Conservation (phyloP, 1,140 invertebrate genomes). For the Lethrus apterus region DNA sequence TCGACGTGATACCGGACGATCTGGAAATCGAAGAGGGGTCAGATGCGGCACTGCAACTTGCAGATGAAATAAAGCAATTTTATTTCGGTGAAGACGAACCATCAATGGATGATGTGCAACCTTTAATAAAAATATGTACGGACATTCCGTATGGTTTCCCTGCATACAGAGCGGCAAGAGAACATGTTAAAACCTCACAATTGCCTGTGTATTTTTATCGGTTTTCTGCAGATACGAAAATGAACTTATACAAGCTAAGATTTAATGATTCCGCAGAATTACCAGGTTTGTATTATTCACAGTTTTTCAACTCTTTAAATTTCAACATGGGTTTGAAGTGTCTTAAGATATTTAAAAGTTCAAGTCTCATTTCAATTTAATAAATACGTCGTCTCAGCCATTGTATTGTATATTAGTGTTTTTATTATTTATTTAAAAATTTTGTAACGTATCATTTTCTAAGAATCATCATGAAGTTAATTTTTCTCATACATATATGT, state of each 20-base stretch:
- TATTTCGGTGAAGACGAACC: not conserved
- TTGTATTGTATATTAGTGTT: too few relatives aligned
- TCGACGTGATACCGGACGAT: not conserved
- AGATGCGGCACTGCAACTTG: not conserved
- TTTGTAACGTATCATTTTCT: too few relatives aligned
- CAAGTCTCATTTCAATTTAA: too few relatives aligned
- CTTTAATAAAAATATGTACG: not conserved
- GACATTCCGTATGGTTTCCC: not conserved
- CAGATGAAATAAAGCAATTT: not conserved
- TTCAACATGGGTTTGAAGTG: too few relatives aligned
- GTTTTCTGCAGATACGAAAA: conserved; percentile 1
- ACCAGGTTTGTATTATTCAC: too few relatives aligned
- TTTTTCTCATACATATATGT: too few relatives aligned
- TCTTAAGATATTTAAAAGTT: too few relatives aligned
- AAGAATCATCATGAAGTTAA: too few relatives aligned
- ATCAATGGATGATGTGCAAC: not conserved
- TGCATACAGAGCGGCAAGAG: not conserved
- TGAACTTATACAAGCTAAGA: conserved; percentile 4
- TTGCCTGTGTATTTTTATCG: conserved; percentile 3
- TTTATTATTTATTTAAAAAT: too few relatives aligned
- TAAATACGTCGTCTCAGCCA: too few relatives aligned
- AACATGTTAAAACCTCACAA: not conserved
- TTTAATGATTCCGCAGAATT: too few relatives aligned
- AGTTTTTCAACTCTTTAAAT: too few relatives aligned
- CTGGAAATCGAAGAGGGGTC: not conserved